Percentiles rank a stretch among this genome's conserved stretches.
These are phyloP conservation scores for Megaceryle maxima DNA, from an alignment of 2,113 vertebrate genomes.

Conservation along the genomic window DNA sequence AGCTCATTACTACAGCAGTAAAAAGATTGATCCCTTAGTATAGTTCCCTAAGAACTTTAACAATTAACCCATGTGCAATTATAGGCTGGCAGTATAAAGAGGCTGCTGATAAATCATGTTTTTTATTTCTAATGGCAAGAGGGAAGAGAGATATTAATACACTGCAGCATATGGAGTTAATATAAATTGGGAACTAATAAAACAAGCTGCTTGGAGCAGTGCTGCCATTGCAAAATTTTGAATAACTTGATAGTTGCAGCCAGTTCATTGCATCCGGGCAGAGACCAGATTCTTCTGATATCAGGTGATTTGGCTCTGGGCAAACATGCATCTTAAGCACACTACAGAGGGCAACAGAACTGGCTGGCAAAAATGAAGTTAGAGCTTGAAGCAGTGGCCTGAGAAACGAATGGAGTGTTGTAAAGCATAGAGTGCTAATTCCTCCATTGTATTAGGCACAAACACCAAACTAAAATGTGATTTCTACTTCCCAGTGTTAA, in stretches of 20 bases:
- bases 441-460: not conserved
- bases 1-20: conserved; percentile 67
- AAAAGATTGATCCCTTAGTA: conserved; percentile 64
- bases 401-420: not conserved
- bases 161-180: conserved; percentile 49
- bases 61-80: conserved; percentile 66
- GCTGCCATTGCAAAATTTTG: conserved; percentile 33
- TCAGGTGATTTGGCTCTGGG: not conserved
- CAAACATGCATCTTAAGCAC: not conserved
- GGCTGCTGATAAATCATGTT: conserved; percentile 59
- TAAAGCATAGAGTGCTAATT: not conserved
- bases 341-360: not conserved
- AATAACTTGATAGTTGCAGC: conserved; percentile 3
- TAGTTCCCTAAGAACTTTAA: conserved; percentile 54
- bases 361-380: not conserved
- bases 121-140: conserved; percentile 61
- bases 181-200: conserved; percentile 49
- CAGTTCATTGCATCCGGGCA: not conserved
- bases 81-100: conserved; percentile 53
- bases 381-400: not conserved
- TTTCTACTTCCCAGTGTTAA: not conserved
- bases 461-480: not conserved
- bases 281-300: not conserved
- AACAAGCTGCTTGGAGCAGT: conserved; percentile 42
- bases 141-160: conserved; percentile 35